A percentile compares a stretch with the other conserved stretches of the same genome.
These are phyloP conservation scores for Pyrrhosoma nymphula DNA, from an alignment of 2,888 invertebrate species.

Conservation along the genomic window DNA sequence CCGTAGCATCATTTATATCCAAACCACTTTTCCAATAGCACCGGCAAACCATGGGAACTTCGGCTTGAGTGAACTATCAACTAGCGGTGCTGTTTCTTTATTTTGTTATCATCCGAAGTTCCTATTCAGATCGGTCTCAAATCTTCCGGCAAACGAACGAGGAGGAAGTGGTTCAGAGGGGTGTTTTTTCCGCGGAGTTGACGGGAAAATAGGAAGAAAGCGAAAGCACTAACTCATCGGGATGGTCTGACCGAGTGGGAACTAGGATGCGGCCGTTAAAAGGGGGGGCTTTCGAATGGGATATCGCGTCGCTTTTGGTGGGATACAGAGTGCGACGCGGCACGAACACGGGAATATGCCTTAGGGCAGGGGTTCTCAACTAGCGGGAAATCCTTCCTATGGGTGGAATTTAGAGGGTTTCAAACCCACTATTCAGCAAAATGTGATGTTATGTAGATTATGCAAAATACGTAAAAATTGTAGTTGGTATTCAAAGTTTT, in stretches of 20 bases:
- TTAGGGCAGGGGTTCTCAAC: too few species aligned
- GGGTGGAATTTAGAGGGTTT: too few species aligned
- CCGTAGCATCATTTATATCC: not conserved
- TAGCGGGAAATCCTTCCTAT: too few species aligned
- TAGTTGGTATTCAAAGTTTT: too few species aligned
- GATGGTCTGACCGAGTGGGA: not conserved
- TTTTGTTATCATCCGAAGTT: not conserved
- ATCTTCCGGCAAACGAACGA: not conserved
- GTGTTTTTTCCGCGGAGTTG: not conserved
- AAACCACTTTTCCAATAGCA: not conserved
- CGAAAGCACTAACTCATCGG: constrained; percentile 34
- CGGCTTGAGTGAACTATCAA: not conserved
- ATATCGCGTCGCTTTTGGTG: too few species aligned
- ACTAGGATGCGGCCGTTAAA: not conserved
- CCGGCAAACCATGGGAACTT: not conserved
- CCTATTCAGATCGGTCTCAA: not conserved
- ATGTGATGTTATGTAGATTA: too few species aligned
- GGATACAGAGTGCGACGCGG: too few species aligned
- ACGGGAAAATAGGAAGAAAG: constrained; percentile 27
- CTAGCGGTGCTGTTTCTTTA: not conserved
- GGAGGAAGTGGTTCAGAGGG: constrained; percentile 32
- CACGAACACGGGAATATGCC: too few species aligned
- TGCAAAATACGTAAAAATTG: too few species aligned
- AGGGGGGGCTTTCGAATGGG: too few species aligned
- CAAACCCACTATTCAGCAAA: too few species aligned